phyloP scores from a whole-genome alignment of 2,797 vertebrate genomes.

The Siniperca scherzeri region DNA sequence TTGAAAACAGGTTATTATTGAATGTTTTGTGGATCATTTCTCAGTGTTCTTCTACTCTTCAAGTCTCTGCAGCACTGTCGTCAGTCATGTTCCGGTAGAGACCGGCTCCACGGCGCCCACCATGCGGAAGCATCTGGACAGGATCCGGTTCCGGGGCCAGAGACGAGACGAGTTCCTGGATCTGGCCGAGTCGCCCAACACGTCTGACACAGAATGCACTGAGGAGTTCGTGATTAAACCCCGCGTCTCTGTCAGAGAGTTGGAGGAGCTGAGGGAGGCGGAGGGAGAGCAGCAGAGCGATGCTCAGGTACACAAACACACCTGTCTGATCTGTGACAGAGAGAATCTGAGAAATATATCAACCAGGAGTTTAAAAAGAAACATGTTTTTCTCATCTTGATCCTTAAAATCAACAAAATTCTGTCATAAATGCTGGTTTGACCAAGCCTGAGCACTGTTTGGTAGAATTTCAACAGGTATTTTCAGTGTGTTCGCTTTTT shows the following conservation, averaged over 20 bases:
- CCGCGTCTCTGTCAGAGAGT: slow-evolving; percentile 81
- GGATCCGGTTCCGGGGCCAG: slow-evolving; percentile 96
- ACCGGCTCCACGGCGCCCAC: slow-evolving; percentile 85
- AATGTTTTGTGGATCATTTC: not conserved
- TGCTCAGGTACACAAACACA: slow-evolving; percentile 54
- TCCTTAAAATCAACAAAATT: not conserved
- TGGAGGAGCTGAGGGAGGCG: slow-evolving; percentile 91
- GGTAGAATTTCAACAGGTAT: not conserved
- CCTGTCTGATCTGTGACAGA: not conserved
- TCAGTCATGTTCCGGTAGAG: slow-evolving; percentile 92
- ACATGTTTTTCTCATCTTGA: not conserved
- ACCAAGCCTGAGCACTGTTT: no score
- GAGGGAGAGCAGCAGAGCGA: slow-evolving; percentile 71
- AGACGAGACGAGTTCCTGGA: slow-evolving; percentile 96
- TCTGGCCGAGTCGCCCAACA: slow-evolving; percentile 93
- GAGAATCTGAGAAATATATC: not conserved
- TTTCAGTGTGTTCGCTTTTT: no score
- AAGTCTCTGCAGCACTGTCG: slow-evolving; percentile 78
- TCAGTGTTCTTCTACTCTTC: not conserved
- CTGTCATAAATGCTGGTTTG: no score
- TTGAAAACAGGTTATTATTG: not conserved
- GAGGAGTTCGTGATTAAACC: slow-evolving; percentile 90
- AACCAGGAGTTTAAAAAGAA: not conserved
- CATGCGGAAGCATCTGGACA: slow-evolving; percentile 97
- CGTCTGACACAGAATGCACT: slow-evolving; percentile 94